phyloP scores from a whole-genome alignment of 2,888 invertebrate genomes.

The Habrosyne pyritoides region DNA sequence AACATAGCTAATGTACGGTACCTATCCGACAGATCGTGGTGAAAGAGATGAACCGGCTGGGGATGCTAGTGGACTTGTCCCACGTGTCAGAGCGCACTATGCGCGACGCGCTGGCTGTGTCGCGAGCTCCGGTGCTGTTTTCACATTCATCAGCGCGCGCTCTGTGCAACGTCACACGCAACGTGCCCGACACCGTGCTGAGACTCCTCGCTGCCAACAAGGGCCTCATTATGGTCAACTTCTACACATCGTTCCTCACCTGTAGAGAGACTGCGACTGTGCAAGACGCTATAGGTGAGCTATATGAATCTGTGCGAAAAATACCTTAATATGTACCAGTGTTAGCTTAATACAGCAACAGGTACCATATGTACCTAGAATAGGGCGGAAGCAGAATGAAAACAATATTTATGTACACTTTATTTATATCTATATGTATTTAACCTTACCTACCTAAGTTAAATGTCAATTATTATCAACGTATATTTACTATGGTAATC shows the following conservation, averaged over 20 bases:
- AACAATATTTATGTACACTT: too few species aligned
- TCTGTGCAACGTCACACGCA: conserved; percentile 91
- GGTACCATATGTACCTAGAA: too few species aligned
- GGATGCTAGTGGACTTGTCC: conserved; percentile 93
- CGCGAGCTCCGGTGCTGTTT: conserved; percentile 93
- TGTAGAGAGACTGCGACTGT: conserved; percentile 89
- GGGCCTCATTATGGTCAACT: conserved; percentile 94
- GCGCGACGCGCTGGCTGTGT: conserved; percentile 89
- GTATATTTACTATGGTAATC: too few species aligned
- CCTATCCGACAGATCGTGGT: conserved; percentile 87
- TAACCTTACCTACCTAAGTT: too few species aligned
- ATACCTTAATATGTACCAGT: too few species aligned
- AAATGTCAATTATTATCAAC: too few species aligned
- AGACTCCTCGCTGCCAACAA: conserved; percentile 89
- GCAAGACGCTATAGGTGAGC: conserved; percentile 90
- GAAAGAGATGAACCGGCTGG: conserved; percentile 94
- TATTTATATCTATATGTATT: too few species aligned
- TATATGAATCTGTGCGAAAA: too few species aligned
- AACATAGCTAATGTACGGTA: conserved; percentile 12
- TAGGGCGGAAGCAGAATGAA: too few species aligned
- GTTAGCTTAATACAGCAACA: too few species aligned
- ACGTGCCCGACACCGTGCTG: conserved; percentile 91
- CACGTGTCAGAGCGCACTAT: conserved; percentile 92
- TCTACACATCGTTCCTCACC: conserved; percentile 91
- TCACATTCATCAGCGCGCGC: conserved; percentile 93